Conservation (phyloP, 2,113 vertebrate genomes). For the Elgaria multicarinata region DNA sequence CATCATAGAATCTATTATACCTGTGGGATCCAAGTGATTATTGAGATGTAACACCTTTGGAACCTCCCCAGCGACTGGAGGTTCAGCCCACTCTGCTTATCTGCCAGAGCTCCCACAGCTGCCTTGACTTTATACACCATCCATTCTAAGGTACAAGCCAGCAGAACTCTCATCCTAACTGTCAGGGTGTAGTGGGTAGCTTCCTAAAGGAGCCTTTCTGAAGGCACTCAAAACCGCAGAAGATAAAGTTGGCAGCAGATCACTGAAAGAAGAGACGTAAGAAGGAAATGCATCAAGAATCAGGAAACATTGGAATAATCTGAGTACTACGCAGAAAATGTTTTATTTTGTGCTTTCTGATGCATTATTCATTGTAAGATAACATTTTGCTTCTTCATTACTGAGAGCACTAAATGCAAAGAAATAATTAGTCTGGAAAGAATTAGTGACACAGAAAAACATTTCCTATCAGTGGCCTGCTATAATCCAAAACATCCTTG, state of each 20-base stretch:
- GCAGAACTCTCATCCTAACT: background rate
- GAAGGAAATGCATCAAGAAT: background rate
- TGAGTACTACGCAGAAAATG: background rate
- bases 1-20: background rate
- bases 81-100: background rate
- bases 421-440: too few relatives aligned
- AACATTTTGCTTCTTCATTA: background rate
- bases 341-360: constrained; percentile 3
- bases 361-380: background rate
- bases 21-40: background rate
- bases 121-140: background rate
- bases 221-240: background rate
- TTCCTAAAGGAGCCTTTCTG: background rate
- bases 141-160: background rate
- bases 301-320: background rate
- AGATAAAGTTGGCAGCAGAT: background rate
- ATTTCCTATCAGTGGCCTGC: background rate
- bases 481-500: background rate
- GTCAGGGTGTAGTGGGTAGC: background rate
- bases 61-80: background rate
- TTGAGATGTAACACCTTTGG: background rate
- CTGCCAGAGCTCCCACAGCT: background rate
- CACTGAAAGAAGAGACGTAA: background rate
- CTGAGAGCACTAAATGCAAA: background rate
- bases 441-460: background rate